Conservation (phyloP, 2,888 invertebrate genomes). For the Xestia c-nigrum region DNA sequence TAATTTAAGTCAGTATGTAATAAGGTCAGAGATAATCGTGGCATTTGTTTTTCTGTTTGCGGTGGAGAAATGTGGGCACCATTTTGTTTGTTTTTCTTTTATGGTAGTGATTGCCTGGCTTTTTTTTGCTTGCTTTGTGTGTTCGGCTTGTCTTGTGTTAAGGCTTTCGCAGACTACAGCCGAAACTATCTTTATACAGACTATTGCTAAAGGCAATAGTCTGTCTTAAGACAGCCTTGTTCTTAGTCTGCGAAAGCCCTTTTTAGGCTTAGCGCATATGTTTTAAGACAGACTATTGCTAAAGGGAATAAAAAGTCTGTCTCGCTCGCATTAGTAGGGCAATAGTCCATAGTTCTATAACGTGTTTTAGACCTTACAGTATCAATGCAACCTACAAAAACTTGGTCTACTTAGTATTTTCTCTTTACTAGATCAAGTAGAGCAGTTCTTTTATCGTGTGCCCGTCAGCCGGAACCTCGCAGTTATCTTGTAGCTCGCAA, state of each 20-base stretch:
- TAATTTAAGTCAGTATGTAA: constrained; percentile 59
- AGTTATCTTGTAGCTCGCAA: constrained; percentile 57
- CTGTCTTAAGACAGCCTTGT: no score
- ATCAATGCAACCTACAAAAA: constrained; percentile 3
- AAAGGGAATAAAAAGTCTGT: no score
- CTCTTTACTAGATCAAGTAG: constrained; percentile 27
- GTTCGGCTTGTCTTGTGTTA: constrained; percentile 1
- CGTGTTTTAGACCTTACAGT: constrained; percentile 3
- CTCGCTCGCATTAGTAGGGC: no score
- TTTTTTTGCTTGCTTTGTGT: constrained; percentile 16
- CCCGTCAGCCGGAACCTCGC: constrained; percentile 16
- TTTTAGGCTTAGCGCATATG: no score
- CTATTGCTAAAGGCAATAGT: no score
- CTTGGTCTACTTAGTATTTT: constrained; percentile 19
- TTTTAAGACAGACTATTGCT: no score
- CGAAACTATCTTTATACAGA: no score
- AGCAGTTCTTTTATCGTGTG: constrained; percentile 35
- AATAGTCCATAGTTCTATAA: not conserved
- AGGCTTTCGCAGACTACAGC: no score
- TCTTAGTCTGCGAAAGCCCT: no score
- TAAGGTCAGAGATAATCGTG: constrained; percentile 54
- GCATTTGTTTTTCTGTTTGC: constrained; percentile 47
- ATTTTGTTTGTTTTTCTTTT: constrained; percentile 35
- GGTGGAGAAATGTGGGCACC: constrained; percentile 31
- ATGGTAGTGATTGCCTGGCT: constrained; percentile 1